These are phyloP conservation scores for Sylvietta virens DNA, from an alignment of 2,113 vertebrate species.

Conservation along the genomic window DNA sequence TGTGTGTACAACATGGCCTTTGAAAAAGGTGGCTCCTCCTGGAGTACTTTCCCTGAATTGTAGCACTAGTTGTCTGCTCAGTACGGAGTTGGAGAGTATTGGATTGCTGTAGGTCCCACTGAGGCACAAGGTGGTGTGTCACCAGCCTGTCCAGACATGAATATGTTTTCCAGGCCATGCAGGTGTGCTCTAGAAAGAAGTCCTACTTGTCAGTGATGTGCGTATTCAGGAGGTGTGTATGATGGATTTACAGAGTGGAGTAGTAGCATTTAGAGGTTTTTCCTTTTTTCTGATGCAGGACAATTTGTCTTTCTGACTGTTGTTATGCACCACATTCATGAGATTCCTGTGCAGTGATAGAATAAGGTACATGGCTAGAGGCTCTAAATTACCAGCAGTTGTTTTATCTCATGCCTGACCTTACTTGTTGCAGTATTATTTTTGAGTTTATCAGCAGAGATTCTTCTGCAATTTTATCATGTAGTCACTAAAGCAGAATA, in stretches of 20 bases:
- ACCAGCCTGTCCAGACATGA: neutral
- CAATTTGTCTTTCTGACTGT: neutral
- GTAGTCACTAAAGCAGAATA: neutral
- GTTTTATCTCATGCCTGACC: neutral
- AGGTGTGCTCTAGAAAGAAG: neutral
- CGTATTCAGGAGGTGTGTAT: neutral
- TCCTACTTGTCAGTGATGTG: neutral
- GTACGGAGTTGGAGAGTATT: rapidly evolving
- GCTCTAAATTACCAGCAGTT: neutral
- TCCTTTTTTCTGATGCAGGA: neutral
- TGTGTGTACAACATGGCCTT: rapidly evolving
- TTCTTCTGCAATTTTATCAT: neutral
- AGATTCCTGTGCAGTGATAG: neutral
- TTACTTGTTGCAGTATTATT: neutral
- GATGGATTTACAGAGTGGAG: neutral
- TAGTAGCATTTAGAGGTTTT: neutral
- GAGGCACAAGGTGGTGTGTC: neutral
- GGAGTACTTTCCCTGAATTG: neutral
- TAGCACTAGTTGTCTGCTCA: neutral
- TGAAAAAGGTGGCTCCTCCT: neutral
- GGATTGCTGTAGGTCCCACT: neutral
- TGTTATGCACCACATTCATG: neutral
- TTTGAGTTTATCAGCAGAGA: neutral
- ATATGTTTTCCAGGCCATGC: rapidly evolving
- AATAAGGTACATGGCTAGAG: neutral